These are phyloP conservation scores for Anoncus sp. DNA, from an alignment of 2,888 invertebrate species.

Conservation along the genomic window DNA sequence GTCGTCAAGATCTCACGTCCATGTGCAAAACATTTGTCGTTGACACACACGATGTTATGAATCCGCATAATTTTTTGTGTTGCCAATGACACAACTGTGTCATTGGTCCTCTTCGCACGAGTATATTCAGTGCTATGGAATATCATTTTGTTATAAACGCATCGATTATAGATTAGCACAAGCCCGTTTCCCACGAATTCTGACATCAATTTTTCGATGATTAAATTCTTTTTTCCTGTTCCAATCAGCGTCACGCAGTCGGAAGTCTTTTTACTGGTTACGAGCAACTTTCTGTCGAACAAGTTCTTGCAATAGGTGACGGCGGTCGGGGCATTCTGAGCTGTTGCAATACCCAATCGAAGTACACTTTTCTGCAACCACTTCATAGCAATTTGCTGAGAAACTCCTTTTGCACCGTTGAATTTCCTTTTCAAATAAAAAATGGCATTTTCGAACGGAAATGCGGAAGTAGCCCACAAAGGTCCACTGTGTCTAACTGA, in stretches of 20 bases:
- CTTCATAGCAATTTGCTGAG: slow-evolving; percentile 27
- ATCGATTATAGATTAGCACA: neutral
- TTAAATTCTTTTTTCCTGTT: neutral
- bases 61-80: slow-evolving; percentile 15
- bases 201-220: neutral
- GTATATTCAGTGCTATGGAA: slow-evolving; percentile 5
- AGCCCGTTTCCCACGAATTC: no score
- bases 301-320: neutral
- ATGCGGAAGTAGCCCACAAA: slow-evolving; percentile 32
- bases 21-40: slow-evolving; percentile 2
- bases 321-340: neutral
- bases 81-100: slow-evolving; percentile 12
- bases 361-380: neutral
- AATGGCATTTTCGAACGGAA: slow-evolving; percentile 48
- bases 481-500: slow-evolving; percentile 26
- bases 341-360: neutral
- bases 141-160: neutral
- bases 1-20: no score
- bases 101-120: neutral
- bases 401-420: slow-evolving; percentile 7
- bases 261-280: neutral
- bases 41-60: slow-evolving; percentile 6
- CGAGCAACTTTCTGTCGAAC: neutral
- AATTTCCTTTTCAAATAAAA: slow-evolving; percentile 25
- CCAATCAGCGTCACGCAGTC: slow-evolving; percentile 3